Percentiles rank a stretch among this genome's conserved stretches.
Conservation (phyloP, 2,113 vertebrate genomes). For the Misgurnus anguillicaudatus region DNA sequence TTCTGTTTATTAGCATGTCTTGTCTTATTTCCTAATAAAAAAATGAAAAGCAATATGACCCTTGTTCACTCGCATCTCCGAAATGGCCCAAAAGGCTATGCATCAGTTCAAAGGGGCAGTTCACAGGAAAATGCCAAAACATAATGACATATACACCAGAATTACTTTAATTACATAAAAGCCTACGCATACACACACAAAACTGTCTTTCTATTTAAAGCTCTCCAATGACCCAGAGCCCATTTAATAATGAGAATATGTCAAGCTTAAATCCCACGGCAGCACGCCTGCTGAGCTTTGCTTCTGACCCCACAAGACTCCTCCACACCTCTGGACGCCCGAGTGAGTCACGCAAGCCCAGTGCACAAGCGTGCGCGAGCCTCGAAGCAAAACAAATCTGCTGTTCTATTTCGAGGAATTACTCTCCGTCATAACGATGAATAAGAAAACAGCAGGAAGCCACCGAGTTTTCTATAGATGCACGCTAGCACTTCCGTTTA, state of each 20-base stretch:
- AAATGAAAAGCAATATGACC: background rate
- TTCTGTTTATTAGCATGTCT: background rate
- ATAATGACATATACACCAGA: conserved; percentile 13
- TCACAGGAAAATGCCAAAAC: background rate
- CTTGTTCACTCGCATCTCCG: background rate
- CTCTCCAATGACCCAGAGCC: background rate
- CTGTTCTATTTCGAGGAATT: conserved; percentile 17
- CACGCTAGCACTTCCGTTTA: conserved; percentile 1
- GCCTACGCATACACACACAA: background rate
- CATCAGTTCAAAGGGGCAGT: background rate
- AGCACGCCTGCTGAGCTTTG: background rate
- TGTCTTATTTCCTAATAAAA: background rate
- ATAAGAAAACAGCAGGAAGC: conserved; percentile 26
- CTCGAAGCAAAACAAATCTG: conserved; percentile 23
- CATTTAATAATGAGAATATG: background rate
- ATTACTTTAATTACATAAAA: conserved; percentile 9
- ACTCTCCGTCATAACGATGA: conserved; percentile 18
- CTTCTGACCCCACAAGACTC: conserved; percentile 29
- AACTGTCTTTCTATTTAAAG: conserved; percentile 5
- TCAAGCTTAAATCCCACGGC: conserved; percentile 4
- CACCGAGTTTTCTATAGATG: conserved; percentile 32
- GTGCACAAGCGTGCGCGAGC: background rate
- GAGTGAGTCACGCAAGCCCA: conserved; percentile 27
- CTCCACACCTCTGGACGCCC: conserved; percentile 14
- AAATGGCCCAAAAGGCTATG: background rate